These are phyloP conservation scores for Hyperoplus immaculatus DNA, from an alignment of 2,797 vertebrate genomes.

Conservation along the genomic window DNA sequence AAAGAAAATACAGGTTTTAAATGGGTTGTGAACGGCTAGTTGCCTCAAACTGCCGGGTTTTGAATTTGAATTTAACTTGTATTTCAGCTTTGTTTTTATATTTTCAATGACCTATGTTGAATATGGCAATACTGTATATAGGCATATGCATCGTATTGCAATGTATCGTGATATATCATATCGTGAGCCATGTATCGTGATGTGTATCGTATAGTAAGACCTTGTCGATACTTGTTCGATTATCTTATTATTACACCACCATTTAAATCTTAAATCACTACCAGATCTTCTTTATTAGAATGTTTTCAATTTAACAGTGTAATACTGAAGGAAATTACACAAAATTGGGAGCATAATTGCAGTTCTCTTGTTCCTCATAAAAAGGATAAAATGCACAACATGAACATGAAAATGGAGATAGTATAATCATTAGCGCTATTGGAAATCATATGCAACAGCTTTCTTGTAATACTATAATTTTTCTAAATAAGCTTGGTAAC, in stretches of 20 bases:
- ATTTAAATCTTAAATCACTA: not conserved
- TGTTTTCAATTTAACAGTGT: not conserved
- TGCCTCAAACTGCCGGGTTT: too few relatives aligned
- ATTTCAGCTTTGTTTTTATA: too few relatives aligned
- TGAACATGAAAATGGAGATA: not conserved
- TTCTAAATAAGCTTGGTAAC: constrained; percentile 17
- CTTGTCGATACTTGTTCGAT: too few relatives aligned
- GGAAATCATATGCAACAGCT: constrained; percentile 16
- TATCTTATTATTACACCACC: not conserved
- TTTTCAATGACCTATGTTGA: too few relatives aligned
- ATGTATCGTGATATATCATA: too few relatives aligned
- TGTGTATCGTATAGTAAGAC: too few relatives aligned
- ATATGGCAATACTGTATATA: too few relatives aligned
- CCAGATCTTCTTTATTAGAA: not conserved
- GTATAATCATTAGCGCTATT: constrained; percentile 1
- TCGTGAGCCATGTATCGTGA: too few relatives aligned
- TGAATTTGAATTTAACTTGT: too few relatives aligned
- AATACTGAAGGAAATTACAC: not conserved
- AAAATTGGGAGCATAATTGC: not conserved
- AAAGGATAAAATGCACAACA: not conserved
- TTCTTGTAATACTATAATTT: constrained; percentile 16
- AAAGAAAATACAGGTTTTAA: too few relatives aligned
- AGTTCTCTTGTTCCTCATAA: not conserved
- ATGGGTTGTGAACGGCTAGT: too few relatives aligned
- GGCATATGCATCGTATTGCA: too few relatives aligned